Conservation (phyloP, 2,888 invertebrate species). For the Tineola bisselliella region DNA sequence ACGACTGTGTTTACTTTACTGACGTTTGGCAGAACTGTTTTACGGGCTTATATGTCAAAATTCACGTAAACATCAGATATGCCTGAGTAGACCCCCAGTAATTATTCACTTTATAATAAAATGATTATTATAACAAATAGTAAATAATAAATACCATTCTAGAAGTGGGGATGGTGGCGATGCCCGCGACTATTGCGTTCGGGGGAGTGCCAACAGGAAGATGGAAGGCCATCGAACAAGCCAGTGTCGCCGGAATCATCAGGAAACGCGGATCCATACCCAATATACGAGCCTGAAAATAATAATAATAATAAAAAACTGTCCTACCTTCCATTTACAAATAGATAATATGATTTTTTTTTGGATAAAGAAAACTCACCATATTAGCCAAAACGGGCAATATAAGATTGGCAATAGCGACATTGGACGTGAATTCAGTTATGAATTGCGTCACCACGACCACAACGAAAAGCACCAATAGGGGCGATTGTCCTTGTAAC, state of each 20-base stretch:
- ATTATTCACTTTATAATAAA: no score
- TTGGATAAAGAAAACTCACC: no score
- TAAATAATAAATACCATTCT: constrained; percentile 71
- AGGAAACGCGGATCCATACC: constrained; percentile 86
- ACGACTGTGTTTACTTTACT: no score
- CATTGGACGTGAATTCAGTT: constrained; percentile 92
- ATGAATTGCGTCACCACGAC: constrained; percentile 81
- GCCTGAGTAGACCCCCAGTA: no score
- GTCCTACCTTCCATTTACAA: no score
- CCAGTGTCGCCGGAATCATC: constrained; percentile 88
- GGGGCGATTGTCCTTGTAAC: constrained; percentile 70
- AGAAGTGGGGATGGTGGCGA: constrained; percentile 79
- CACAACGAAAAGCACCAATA: constrained; percentile 77
- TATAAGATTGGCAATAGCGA: constrained; percentile 89
- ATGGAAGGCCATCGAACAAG: constrained; percentile 93
- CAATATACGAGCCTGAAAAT: constrained; percentile 72
- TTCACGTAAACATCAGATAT: no score
- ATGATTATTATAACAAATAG: no score
- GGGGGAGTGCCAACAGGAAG: constrained; percentile 95
- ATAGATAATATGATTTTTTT: no score
- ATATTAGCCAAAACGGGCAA: constrained; percentile 84
- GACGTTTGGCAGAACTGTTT: no score
- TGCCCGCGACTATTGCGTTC: constrained; percentile 91
- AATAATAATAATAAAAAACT: no score
- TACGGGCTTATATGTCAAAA: no score